Evolutionary conservation across 2,888 invertebrate species (phyloP), one percentile per base, ranked within the genome.

Genomic region (Diachrysia chrysitis): DNA sequence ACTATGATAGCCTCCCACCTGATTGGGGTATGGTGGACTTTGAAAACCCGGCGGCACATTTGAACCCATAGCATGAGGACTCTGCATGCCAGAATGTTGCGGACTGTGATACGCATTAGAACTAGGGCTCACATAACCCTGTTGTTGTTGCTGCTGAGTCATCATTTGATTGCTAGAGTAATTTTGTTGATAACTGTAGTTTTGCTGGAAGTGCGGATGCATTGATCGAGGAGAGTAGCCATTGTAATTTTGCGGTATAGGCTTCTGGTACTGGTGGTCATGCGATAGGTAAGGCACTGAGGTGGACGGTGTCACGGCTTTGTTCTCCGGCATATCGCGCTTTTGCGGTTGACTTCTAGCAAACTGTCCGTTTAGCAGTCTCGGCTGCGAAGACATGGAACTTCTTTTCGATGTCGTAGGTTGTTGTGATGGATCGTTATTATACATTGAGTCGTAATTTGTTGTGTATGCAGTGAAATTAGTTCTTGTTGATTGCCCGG

Each of bases 181-280:
- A 1, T 88, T 89, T 69, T 93, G 94, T 74, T 92, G 94, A 74
- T 92, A 95, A 71, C 85, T 90, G 75, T 91, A 95, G 74, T 91
- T 92, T 71, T 92, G 93, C 78, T 91, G 94, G 69, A 92, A 95
- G 66, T 93, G 93, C 29, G 86, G 71, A 71, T 90, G 92, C 85
- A 93, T 88, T 23, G 91, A 83, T 69, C 92, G 95, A 25, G 93
- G 91, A 16, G 93, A 92, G 72, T 91, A 94, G 16, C 92, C 93
- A 69, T 93, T 95, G 67, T 90, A 95, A 71, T 87, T 90, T 46
- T 84, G 73, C 19, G 90, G 83, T 23, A 84, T 66, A 4, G 93
- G 88, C 82, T 95, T 95, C 77, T 95, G 95, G 71, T 95, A 95
- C 69, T 94, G 95, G 76, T 95, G 95, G 71, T 95, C 95, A 69